Conservation (phyloP, 64 coral and sea anemone genomes). For the Anthopleura sola region DNA sequence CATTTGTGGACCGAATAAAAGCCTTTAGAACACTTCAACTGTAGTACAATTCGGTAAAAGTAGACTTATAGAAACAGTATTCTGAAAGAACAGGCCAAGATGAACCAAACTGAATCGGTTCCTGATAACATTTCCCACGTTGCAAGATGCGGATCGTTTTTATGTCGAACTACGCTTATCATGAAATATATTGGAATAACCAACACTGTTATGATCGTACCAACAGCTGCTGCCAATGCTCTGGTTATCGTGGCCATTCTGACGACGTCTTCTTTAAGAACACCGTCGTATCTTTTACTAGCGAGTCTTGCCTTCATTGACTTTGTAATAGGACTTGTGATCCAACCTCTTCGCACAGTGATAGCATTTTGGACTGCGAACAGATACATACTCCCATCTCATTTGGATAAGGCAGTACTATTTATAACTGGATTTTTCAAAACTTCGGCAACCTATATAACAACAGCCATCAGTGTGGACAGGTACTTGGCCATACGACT, state of each 20-base stretch:
- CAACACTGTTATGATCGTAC: not conserved
- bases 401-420: not conserved
- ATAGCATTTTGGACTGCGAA: not conserved
- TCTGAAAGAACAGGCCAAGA: too few species aligned
- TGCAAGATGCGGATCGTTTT: too few species aligned
- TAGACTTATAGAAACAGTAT: too few species aligned
- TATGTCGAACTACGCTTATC: too few species aligned
- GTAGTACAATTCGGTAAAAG: too few species aligned
- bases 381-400: too few species aligned
- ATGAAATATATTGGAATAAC: too few species aligned
- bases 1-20: too few species aligned
- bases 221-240: not conserved
- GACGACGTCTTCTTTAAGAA: constrained; percentile 1
- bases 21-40: too few species aligned
- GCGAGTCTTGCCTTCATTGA: not conserved
- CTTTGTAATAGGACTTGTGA: not conserved
- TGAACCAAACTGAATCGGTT: too few species aligned
- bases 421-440: not conserved
- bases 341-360: not conserved
- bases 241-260: constrained; percentile 12
- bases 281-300: constrained; percentile 15
- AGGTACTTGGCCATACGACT: constrained; percentile 23
- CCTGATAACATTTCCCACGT: too few species aligned
- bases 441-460: not conserved
- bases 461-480: not conserved